Conservation (phyloP, 2,888 invertebrate genomes). For the Drosophila ustulata region DNA sequence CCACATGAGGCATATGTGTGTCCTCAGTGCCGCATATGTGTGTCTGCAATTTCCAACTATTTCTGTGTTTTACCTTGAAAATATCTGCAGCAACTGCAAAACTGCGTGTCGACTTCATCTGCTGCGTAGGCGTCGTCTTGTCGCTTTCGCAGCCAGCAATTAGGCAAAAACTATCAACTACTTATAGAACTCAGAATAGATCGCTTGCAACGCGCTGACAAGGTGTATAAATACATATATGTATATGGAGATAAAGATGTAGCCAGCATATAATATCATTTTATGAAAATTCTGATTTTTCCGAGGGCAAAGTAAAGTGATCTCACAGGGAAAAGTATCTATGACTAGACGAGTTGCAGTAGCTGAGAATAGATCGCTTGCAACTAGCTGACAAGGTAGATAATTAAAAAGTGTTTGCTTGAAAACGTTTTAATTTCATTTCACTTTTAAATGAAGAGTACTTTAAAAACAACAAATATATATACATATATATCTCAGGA, state of each 20-base stretch:
- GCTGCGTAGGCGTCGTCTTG: slow-evolving; percentile 47
- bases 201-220: slow-evolving; percentile 9
- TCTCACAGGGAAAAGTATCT: not conserved
- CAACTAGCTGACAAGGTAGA: not conserved
- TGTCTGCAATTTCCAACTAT: slow-evolving; percentile 49
- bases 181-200: slow-evolving; percentile 19
- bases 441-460: not conserved
- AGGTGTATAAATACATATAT: slow-evolving; percentile 2
- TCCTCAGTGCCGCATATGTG: slow-evolving; percentile 45
- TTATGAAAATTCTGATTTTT: too few relatives aligned
- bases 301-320: not conserved
- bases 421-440: not conserved
- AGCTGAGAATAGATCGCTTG: not conserved
- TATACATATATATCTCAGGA: too few relatives aligned
- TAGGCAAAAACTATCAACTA: slow-evolving; percentile 34
- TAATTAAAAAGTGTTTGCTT: not conserved
- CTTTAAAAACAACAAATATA: too few relatives aligned
- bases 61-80: slow-evolving; percentile 76
- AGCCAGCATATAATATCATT: too few relatives aligned
- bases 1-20: slow-evolving; percentile 59
- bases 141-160: slow-evolving; percentile 34
- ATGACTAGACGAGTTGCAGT: not conserved
- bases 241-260: not conserved
- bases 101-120: slow-evolving; percentile 27
- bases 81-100: slow-evolving; percentile 46